Base-by-base conservation (phyloP, 2,888 invertebrate species). In the Melanchra persicariae region DNA sequence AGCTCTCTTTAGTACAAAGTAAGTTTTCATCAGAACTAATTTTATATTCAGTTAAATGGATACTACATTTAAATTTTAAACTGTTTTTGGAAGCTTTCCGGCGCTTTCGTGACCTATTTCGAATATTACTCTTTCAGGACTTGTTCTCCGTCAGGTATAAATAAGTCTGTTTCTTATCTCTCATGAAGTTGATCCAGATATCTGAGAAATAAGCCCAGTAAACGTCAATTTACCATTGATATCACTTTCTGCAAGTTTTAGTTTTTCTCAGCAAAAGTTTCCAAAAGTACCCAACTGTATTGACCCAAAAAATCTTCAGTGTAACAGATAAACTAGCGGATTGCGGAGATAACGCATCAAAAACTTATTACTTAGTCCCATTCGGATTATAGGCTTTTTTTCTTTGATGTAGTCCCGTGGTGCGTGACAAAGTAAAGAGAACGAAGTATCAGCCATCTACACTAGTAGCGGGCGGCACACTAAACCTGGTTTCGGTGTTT, bases 321-420 rank as follows among this genome's bases (percentile, higher is more conserved):
- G 70, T 76, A 74, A 69, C 75, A 77, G 68, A 85, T 81, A 84
- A 87, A 85, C 82, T 84, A 83, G 76, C 66, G 79, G 81, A 83
- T 86, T 80, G 81, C 37, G 66, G 47, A 85, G 87, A 90, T 88
- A 88, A 87, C 86, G 83, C 86, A 87, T 88, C 85, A 86, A 85
- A 86, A 90, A 90, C 90, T 90, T 90, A 90, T 91, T 90, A 89
- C 91, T 91, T 90, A 89, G 87, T 83, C 83, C 82, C 81, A 82
- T 85, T 85, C 82, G 86, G 88, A 91, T 90, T 88, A 88, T 85
- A 70, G 85, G 81, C 77, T 84, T 82, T 83, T 84, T 4, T 85
- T 82, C 87, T 90, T 91, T 91, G 90, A 90, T 90, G 89, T 90
- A 75, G 83, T 72, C 85, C 84, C 82, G 57, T 79, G 78, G 83